Evolutionary conservation across 2,113 vertebrate species (phyloP).

Genomic region (Microcebus ravelobensis): DNA sequence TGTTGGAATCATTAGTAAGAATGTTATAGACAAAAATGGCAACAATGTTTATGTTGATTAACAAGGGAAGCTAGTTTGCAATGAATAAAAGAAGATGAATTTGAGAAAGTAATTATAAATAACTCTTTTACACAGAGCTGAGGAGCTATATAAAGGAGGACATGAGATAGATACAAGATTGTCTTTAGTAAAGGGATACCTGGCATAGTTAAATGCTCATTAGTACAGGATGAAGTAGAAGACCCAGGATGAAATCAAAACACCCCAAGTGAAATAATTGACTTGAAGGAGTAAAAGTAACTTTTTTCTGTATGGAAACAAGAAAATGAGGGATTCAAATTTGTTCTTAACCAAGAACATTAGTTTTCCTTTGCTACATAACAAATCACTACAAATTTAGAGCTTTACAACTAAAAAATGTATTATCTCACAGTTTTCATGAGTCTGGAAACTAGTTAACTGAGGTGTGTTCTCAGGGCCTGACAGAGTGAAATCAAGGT

Average conservation of each 20-base stretch:
- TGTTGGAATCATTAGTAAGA: not conserved
- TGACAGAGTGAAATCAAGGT: not conserved
- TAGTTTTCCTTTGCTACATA: not conserved
- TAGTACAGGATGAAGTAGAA: not conserved
- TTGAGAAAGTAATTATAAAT: not conserved
- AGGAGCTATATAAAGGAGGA: not conserved
- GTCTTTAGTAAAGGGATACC: not conserved
- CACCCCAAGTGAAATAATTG: not conserved
- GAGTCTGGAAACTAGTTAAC: not conserved
- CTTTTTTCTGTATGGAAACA: not conserved
- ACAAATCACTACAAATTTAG: not conserved
- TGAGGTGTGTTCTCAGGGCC: not conserved
- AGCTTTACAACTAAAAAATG: not conserved
- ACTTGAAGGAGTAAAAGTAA: not conserved
- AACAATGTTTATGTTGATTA: not conserved
- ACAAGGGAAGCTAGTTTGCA: not conserved
- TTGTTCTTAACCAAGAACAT: not conserved
- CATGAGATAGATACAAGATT: not conserved
- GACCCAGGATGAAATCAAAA: not conserved
- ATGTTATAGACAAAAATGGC: not conserved
- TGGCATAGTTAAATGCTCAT: not conserved
- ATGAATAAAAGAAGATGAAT: not conserved
- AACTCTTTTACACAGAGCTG: not conserved
- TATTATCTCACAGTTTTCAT: not conserved
- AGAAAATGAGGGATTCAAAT: not conserved